Conservation (phyloP, 2,888 invertebrate species). For the Drosophila planitibia region DNA sequence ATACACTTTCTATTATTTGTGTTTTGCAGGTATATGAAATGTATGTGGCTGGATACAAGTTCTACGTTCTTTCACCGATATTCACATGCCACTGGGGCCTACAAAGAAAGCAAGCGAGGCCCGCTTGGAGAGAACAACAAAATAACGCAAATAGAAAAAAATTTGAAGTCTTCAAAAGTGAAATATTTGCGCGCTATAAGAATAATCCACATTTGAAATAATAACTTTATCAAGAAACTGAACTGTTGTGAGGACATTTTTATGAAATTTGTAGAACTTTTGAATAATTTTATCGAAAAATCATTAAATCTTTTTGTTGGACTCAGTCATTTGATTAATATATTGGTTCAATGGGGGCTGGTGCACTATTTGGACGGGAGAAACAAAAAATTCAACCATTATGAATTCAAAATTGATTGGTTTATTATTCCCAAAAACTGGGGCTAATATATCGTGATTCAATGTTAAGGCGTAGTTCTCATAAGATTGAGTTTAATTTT, state of each 20-base stretch:
- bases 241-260: not conserved
- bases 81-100: slow-evolving; percentile 97
- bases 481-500: not conserved
- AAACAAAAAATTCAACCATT: not conserved
- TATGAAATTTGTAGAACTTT: not conserved
- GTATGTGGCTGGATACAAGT: slow-evolving; percentile 94
- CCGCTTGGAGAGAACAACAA: slow-evolving; percentile 94
- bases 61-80: slow-evolving; percentile 93
- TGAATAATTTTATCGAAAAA: not conserved
- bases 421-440: not conserved
- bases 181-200: slow-evolving; percentile 91
- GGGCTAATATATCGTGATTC: not conserved
- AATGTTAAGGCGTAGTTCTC: not conserved
- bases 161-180: slow-evolving; percentile 93
- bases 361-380: not conserved
- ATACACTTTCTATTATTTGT: not conserved
- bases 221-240: not conserved
- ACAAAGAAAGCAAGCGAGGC: slow-evolving; percentile 91
- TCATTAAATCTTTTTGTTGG: not conserved
- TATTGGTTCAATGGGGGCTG: not conserved
- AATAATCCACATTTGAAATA: slow-evolving; percentile 62
- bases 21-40: slow-evolving; percentile 94
- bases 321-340: not conserved
- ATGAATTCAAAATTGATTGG: not conserved
- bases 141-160: slow-evolving; percentile 92